Base-by-base conservation (phyloP, 2,888 invertebrate species). In the Idaea straminata region DNA sequence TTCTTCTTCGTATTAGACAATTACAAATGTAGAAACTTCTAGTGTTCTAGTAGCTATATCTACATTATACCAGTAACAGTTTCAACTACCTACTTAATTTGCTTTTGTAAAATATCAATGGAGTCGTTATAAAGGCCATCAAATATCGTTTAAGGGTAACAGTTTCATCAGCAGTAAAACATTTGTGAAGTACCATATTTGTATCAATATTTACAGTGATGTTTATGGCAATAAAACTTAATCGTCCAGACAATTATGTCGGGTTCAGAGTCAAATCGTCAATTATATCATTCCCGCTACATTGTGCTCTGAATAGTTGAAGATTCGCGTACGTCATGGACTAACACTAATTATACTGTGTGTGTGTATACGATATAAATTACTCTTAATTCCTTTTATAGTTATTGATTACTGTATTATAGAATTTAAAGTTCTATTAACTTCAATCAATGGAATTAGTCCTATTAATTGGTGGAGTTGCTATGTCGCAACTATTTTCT, bases 61-160 rank as follows among this genome's bases (percentile, higher is more conserved):
- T 15, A 16, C 15, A 59, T 5, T n/a, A n/a, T 59, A 59, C 7
- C 16, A 59, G 58, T 16, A 59, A 59, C 15, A 15, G 16, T 15
- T 59, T 59, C 5, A 59, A 16, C 10, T 59, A 16, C n/a, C 15
- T 59, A 15, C 16, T 59, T 5, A 59, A 5, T 59, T 15, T 59
- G 15, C 15, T 59, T 59, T 16, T 59, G 58, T 59, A 15, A 15
- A 71, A 69, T 71, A 69, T 68, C 69, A 69, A 77, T 16, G 58
- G 6, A 70, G 72, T 74, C 74, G 63, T 70, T 68, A 75, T 73
- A 64, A 59, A 59, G 5, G 78, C 80, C 86, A 89, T 91, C 86
- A 89, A 85, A 87, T 86, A 85, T 82, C 87, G 85, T 83, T 90
- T 88, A 89, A 76, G 15, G 76, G 77, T 79, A 81, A 82, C 78